Percentiles rank a stretch among this genome's conserved stretches.
phyloP scores from a whole-genome alignment of 2,113 vertebrate species.

The Pterophyllum scalare region DNA sequence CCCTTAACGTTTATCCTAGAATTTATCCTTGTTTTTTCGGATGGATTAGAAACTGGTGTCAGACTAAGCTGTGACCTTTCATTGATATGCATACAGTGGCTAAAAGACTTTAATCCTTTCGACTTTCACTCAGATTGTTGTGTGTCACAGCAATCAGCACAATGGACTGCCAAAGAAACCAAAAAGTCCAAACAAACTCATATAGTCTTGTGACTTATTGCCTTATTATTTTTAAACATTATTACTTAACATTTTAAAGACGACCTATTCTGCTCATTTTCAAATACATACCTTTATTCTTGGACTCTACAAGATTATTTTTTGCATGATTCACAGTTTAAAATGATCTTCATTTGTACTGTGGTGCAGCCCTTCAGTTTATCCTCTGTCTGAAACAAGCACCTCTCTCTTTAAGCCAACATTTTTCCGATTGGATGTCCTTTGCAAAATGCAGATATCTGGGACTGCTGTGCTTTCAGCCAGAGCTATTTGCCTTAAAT shows the following conservation, averaged over 20 bases:
- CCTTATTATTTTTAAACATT: no score
- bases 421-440: not conserved
- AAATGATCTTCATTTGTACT: not conserved
- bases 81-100: not conserved
- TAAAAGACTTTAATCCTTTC: slow-evolving; percentile 35
- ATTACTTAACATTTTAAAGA: not conserved
- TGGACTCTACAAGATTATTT: not conserved
- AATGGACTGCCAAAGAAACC: not conserved
- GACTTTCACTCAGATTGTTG: slow-evolving; percentile 2
- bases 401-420: not conserved
- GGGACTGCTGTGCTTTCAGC: not conserved
- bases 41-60: slow-evolving; percentile 47
- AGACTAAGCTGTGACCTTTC: slow-evolving; percentile 36
- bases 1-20: slow-evolving; percentile 25
- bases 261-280: not conserved
- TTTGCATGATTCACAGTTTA: not conserved
- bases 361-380: not conserved
- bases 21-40: slow-evolving; percentile 25
- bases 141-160: not conserved
- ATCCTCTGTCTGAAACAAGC: not conserved
- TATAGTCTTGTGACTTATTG: no score
- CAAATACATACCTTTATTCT: not conserved
- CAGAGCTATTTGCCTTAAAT: not conserved
- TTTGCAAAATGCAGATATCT: not conserved
- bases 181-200: not conserved